A percentile compares a stretch with the other conserved stretches of the same genome.
Conservation (phyloP, 1,140 invertebrate genomes). For the Phymastichus coffea region DNA sequence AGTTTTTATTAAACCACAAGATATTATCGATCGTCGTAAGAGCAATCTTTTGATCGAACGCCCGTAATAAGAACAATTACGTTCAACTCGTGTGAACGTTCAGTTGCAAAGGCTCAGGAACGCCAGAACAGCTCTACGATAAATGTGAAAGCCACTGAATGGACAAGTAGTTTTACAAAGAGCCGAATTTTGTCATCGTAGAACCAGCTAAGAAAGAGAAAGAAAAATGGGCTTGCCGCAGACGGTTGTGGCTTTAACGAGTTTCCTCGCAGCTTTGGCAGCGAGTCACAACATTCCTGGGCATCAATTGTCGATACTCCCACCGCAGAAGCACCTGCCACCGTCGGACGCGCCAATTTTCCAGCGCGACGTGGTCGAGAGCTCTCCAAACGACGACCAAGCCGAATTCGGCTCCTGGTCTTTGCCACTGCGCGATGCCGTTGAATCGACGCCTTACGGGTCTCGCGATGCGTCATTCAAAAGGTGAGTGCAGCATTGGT, state of each 20-base stretch:
- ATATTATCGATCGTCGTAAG: too few relatives aligned
- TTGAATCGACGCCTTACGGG: slow-evolving; percentile 60
- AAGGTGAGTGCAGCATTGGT: neutral
- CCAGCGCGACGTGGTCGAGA: slow-evolving; percentile 61
- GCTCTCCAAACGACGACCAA: slow-evolving; percentile 43
- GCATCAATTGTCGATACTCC: too few relatives aligned
- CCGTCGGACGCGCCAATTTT: slow-evolving; percentile 45
- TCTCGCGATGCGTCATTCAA: slow-evolving; percentile 1
- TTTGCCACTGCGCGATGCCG: slow-evolving; percentile 59
- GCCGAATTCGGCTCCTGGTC: neutral
- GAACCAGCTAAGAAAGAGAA: neutral
- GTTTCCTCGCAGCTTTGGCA: neutral
- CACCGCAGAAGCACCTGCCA: too few relatives aligned
- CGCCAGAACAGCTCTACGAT: neutral
- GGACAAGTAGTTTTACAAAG: too few relatives aligned
- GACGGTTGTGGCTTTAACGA: slow-evolving; percentile 35
- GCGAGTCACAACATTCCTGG: neutral
- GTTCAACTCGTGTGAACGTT: neutral
- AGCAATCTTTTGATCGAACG: too few relatives aligned
- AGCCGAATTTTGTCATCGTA: too few relatives aligned
- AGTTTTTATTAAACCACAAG: too few relatives aligned
- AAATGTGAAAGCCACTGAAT: too few relatives aligned
- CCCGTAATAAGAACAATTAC: too few relatives aligned
- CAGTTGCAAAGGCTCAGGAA: neutral
- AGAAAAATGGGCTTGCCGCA: slow-evolving; percentile 39